Evolutionary conservation across 2,797 vertebrate genomes (phyloP).

Genomic region (Semaprochilodus insignis): DNA sequence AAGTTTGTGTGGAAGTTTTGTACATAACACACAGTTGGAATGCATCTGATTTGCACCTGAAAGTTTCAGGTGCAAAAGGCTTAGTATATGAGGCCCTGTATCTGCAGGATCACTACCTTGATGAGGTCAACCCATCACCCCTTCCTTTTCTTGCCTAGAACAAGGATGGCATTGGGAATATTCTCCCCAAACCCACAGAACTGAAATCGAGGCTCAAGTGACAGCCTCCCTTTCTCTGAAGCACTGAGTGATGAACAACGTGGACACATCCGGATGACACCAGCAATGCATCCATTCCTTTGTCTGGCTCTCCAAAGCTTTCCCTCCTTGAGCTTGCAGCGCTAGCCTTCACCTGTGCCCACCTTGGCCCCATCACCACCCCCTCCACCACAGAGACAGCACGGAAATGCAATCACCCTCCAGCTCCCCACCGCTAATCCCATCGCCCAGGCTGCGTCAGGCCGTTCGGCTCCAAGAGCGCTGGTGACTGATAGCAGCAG

Average conservation of each 20-base stretch:
- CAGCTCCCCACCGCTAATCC: constrained; percentile 48
- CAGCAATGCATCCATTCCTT: constrained; percentile 49
- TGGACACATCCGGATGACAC: constrained; percentile 48
- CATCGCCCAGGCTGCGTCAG: constrained; percentile 37
- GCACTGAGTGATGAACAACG: constrained; percentile 56
- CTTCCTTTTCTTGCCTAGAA: background rate
- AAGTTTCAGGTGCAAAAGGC: too few species aligned
- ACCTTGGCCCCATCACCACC: constrained; percentile 32
- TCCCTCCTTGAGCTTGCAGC: constrained; percentile 15
- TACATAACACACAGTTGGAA: too few species aligned
- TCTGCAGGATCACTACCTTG: background rate
- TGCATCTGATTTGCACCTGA: too few species aligned
- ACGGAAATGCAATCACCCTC: constrained; percentile 55
- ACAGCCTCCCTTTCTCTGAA: constrained; percentile 38
- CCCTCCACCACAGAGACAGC: constrained; percentile 36
- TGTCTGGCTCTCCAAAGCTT: constrained; percentile 44
- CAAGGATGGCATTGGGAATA: constrained; percentile 19
- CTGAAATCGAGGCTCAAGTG: constrained; percentile 38
- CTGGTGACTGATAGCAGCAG: constrained; percentile 52
- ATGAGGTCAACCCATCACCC: background rate
- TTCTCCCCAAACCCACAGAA: constrained; percentile 26
- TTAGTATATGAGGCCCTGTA: background rate
- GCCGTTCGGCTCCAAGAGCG: constrained; percentile 34
- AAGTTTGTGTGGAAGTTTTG: too few species aligned
- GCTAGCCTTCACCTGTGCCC: constrained; percentile 45